Evolutionary conservation across 2,113 vertebrate genomes (phyloP).

Genomic region (Entomyzon cyanotis): DNA sequence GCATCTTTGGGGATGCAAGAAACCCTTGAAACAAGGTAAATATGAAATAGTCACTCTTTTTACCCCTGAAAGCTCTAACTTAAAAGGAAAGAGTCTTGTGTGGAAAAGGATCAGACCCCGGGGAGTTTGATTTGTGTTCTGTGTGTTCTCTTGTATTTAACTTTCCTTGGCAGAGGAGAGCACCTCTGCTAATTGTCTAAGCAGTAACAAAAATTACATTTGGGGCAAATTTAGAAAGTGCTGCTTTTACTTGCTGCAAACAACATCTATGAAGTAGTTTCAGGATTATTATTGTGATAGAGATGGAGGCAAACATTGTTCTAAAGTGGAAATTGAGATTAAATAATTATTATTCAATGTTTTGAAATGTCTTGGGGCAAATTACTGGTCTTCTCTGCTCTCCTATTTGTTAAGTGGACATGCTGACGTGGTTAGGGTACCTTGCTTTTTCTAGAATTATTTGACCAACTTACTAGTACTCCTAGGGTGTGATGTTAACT

Average conservation of each 20-base stretch:
- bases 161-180: background rate
- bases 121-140: background rate
- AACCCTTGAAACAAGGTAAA: conserved; percentile 48
- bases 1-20: background rate
- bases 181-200: background rate
- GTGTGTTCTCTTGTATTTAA: background rate
- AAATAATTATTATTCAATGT: background rate
- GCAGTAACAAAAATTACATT: background rate
- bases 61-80: background rate
- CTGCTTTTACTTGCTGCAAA: background rate
- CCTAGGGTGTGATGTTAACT: background rate
- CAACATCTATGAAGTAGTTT: background rate
- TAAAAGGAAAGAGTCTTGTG: background rate
- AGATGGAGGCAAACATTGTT: background rate
- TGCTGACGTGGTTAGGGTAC: background rate
- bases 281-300: background rate
- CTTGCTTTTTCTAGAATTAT: background rate
- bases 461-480: background rate
- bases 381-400: background rate
- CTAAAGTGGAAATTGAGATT: background rate
- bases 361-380: background rate
- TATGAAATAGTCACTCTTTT: background rate
- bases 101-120: background rate
- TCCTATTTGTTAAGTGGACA: background rate
- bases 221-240: background rate